phyloP scores from a whole-genome alignment of 2,888 invertebrate genomes.

The Ennomos fuscantarius region DNA sequence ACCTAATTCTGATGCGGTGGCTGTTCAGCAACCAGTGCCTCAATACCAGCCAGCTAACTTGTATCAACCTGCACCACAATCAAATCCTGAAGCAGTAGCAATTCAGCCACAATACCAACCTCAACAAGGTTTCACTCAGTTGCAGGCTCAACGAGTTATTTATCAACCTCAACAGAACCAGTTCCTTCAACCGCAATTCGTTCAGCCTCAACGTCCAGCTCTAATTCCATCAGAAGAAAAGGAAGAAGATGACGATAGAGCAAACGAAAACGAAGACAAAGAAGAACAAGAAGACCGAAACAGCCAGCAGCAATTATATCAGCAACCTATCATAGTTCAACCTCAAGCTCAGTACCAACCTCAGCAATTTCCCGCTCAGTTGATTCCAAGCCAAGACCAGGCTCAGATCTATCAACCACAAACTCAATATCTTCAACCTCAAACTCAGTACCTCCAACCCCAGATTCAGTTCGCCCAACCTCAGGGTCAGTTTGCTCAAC shows the following conservation, averaged over 20 bases:
- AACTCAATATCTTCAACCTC: conserved; percentile 27
- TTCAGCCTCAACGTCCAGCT: conserved; percentile 27
- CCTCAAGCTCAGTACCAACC: conserved; percentile 31
- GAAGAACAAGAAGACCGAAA: conserved; percentile 19
- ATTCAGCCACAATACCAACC: conserved; percentile 39
- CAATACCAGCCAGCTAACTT: conserved; percentile 44
- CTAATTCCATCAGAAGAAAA: conserved; percentile 17
- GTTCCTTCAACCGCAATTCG: conserved; percentile 9
- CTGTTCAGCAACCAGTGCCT: conserved; percentile 35
- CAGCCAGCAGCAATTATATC: conserved; percentile 38
- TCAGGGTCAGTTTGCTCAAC: conserved; percentile 21
- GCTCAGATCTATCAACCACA: conserved; percentile 35
- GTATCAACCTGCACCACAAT: conserved; percentile 36
- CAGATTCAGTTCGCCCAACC: conserved; percentile 26
- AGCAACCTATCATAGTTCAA: conserved; percentile 39
- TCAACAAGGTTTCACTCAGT: conserved; percentile 44
- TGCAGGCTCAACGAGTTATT: conserved; percentile 53
- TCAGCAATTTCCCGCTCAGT: conserved; percentile 33
- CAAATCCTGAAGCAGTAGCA: conserved; percentile 34
- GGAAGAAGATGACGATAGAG: conserved; percentile 30
- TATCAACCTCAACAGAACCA: conserved; percentile 32
- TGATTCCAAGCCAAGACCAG: conserved; percentile 29
- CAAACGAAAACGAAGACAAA: conserved; percentile 20
- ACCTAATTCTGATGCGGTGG: conserved; percentile 35
- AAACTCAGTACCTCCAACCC: conserved; percentile 23